Evolutionary conservation across 2,888 invertebrate species (phyloP), one percentile per base, ranked within the genome.

Genomic region (Hoplodrina ambigua): DNA sequence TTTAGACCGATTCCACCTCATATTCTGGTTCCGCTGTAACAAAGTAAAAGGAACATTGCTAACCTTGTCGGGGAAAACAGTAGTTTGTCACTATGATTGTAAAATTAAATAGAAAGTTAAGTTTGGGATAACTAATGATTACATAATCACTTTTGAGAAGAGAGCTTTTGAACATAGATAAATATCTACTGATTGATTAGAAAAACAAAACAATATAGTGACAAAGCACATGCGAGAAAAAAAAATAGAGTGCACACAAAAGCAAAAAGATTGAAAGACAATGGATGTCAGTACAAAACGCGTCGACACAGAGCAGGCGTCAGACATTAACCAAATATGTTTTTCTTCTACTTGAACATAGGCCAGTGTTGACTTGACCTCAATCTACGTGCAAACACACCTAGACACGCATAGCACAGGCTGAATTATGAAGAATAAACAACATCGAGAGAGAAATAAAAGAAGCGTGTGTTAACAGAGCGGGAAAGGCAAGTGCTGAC

Each of bases 1-100:
- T 78, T 94, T 95, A 92, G 90, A 93, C 68, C 94, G 92, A 90
- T 94, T 95, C 96, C 96, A 96, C 94, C 88, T 91, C 94, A 94
- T 92, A 93, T 90, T 92, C 90, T 87, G 91, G 90, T 88, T 94
- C 92, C 88, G 86, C 95, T 96, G 90, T 91, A 95, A 94, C 91
- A 93, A 95, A 75, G 77, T 69, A 85, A 90, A 85, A 83, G 69
- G 30, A 55, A 85, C 64, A 81, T 87, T 91, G 87, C 85, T 82
- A 64, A 85, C 62, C 73, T 67, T 77, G 67, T 66, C 69, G 57
- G 15, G 44, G 4, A 63, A 70, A 54, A 54, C 37, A 53, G 46
- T 56, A 52, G 17, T 59, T 68, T 63, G 64, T 67, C 82, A 64
- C 72, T 76, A 62, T 76, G 41, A 20, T 41, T 80, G 66, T 53